Base-by-base conservation (phyloP, 2,888 invertebrate species). In the Hydrotaea cyrtoneurina region DNA sequence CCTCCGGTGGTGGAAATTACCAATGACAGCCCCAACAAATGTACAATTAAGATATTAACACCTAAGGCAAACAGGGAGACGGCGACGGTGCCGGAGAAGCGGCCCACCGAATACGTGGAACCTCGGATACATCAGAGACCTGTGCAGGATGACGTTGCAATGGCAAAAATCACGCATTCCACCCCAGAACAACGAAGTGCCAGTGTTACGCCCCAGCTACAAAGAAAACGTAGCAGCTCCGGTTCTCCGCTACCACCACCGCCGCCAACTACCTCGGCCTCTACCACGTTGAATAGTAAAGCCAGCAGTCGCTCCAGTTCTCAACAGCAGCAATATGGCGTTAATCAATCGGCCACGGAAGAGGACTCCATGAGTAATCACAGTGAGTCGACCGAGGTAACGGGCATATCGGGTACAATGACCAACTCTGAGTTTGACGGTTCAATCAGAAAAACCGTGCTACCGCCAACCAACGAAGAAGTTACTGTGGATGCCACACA, bases 141-240 rank as follows among this genome's bases (percentile, higher is more conserved):
- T 1, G 0, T 17, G 31, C 69, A 77, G n/a, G 76, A 73, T 0
- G 76, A 57, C 15, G 15, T 19, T 0, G 17, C 31, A 5, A 15
- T 59, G 8, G 10, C 57, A 21, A 79, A 81, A 53, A 64, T 72
- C 8, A 11, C 55, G 15, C 50, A 78, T 0, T 82, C n/a, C 85
- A 1, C 83, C 85, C 7, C 62, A 19, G 4, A 66, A 43, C 0
- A 43, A n/a, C 78, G 74, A 26, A 69, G 55, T 53, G 31, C 75
- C 36, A 81, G 55, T 43, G n/a, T 46, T 1, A 72, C 81, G 13
- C 46, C 82, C 15, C 69, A 78, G 7, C 82, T 39, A 81, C 86
- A 95, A 95, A 39, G 73, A 95, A 95, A 95, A 95, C 94, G 93
- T 92, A 89, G 93, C 91, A 93, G 94, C 94, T 94, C 94, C 95